Conservation (phyloP, 2,888 invertebrate species). For the Meghimatium bilineatum region DNA sequence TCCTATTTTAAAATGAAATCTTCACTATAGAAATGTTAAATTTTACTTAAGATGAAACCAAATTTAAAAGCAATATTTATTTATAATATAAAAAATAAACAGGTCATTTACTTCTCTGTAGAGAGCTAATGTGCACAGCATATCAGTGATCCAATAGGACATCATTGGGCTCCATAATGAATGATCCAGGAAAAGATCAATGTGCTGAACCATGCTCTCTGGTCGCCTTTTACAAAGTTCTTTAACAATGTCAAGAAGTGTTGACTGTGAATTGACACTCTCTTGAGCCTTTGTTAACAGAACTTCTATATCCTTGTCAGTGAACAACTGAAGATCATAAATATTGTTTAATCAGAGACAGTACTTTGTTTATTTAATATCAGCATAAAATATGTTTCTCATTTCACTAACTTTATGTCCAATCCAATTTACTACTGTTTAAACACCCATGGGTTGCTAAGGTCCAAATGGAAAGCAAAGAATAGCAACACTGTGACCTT, state of each 20-base stretch:
- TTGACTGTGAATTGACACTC: constrained; percentile 28
- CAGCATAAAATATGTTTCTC: too few species aligned
- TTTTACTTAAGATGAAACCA: too few species aligned
- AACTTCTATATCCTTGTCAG: constrained; percentile 45
- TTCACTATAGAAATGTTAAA: neutral
- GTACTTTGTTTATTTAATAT: too few species aligned
- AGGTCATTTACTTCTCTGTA: constrained; percentile 29
- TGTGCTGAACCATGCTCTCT: constrained; percentile 37
- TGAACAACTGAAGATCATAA: constrained; percentile 50
- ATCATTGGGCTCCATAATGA: constrained; percentile 38
- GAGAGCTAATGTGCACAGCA: constrained; percentile 46
- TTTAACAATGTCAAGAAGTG: constrained; percentile 44
- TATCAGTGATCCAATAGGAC: constrained; percentile 17
- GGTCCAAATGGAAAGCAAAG: too few species aligned
- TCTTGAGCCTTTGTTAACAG: constrained; percentile 51
- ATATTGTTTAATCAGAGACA: neutral
- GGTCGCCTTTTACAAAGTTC: constrained; percentile 49
- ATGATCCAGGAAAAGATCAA: constrained; percentile 46
- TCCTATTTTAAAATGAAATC: too few species aligned
- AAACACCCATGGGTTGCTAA: too few species aligned
- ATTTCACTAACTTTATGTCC: too few species aligned
- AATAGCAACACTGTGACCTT: too few species aligned
- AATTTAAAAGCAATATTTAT: too few species aligned
- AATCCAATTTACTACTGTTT: too few species aligned
- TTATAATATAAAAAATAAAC: neutral